Base-by-base conservation (phyloP, 1,140 invertebrate genomes). In the Lordiphosa mommai region DNA sequence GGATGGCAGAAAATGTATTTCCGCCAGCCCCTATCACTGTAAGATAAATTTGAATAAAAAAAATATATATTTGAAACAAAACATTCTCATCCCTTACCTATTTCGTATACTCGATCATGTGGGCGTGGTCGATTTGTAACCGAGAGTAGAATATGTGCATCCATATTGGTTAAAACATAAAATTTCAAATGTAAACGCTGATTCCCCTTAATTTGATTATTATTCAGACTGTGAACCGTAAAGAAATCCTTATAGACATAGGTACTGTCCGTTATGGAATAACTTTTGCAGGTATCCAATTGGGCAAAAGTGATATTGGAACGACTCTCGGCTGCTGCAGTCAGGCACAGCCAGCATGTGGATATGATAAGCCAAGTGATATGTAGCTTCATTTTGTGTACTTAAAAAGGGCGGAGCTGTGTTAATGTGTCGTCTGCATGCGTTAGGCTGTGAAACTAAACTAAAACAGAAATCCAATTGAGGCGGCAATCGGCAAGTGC, bases 61-160 rank as follows among this genome's bases (percentile, higher is more conserved):
- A 10, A 9, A 44, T 4, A 5, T 4, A 16, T 0, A 34, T 38
- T 14, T 27, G 17, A 56, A 13, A 8, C 5, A 29, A 14, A 17
- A 16, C 2, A 13, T 13, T 17, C 32, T 27, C 4, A 12, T 10
- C 6, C 9, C 67, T 51, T 41, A 88, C 87, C 87, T 5, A 88
- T 74, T 49, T 88, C 87, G 41, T 88, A 88, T 0, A 88, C 87
- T 0, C 69, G 66, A 50, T 88, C 87, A 2, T 33, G 38, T 0
- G 29, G 4, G 2, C 77, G 50, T 0, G 77, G 79, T 4, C 29
- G 38, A 20, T 61, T 68, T 2, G 64, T 87, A 9, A 73, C 72
- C 9, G 79, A 73, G 0, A 88, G 63, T 37, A 88, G 60, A n/a
- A 88, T 87, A 32, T 88, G 87, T 1, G 87, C 87, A 72, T 88